Evolutionary conservation across 2,797 vertebrate species (phyloP).

Genomic region (Lates japonicus): DNA sequence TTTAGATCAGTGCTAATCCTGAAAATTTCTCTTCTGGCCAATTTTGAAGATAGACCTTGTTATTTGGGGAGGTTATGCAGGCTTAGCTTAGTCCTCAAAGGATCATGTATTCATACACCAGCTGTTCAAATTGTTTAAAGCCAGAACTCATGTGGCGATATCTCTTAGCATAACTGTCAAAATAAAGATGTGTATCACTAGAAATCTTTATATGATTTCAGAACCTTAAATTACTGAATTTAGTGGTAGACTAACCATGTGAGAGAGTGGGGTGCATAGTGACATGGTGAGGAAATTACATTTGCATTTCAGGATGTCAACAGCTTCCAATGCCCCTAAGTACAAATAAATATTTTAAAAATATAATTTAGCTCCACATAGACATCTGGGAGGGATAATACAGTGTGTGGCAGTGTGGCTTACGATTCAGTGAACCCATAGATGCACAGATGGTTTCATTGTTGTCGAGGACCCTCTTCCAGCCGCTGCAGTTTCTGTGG

Average conservation of each 20-base stretch:
- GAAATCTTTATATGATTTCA: not conserved
- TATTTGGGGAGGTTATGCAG: not conserved
- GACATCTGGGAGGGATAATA: slow-evolving; percentile 25
- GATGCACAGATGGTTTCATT: slow-evolving; percentile 46
- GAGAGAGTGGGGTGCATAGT: not conserved
- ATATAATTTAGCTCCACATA: slow-evolving; percentile 2
- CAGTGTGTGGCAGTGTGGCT: not conserved
- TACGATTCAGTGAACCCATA: slow-evolving; percentile 36
- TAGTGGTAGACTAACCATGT: not conserved
- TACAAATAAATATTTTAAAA: slow-evolving; percentile 42
- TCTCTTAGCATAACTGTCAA: not conserved
- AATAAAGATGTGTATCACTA: slow-evolving; percentile 5
- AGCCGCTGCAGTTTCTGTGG: slow-evolving; percentile 32
- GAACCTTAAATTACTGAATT: not conserved
- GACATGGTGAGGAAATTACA: slow-evolving; percentile 20
- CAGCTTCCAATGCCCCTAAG: slow-evolving; percentile 10
- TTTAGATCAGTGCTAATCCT: slow-evolving; percentile 8
- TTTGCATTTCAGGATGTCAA: slow-evolving; percentile 41
- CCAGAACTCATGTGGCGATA: not conserved
- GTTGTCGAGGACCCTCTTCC: slow-evolving; percentile 40
- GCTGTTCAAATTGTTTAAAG: not conserved
- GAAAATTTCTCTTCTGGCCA: not conserved
- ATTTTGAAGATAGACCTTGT: not conserved
- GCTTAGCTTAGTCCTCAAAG: not conserved
- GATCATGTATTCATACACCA: not conserved